Evolutionary conservation across 2,113 vertebrate genomes (phyloP).

Genomic region (Bujurquina vittata): DNA sequence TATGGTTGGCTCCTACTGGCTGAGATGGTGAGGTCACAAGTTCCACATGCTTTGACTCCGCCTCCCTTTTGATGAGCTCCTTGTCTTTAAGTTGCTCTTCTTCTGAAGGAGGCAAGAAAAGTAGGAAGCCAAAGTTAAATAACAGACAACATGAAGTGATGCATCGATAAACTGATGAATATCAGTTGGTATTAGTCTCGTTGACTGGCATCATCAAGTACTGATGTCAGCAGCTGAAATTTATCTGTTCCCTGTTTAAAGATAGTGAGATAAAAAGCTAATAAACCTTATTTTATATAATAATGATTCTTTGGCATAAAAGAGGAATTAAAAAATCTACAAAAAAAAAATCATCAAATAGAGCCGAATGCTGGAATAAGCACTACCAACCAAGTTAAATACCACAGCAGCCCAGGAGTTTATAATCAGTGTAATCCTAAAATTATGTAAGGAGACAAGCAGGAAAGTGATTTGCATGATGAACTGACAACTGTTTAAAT

Average conservation of each 20-base stretch:
- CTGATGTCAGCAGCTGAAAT: background rate
- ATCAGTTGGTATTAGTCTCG: background rate
- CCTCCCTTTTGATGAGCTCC: conserved; percentile 83
- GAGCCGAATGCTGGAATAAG: background rate
- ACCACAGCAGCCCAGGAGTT: background rate
- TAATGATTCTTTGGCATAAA: background rate
- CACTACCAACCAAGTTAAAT: background rate
- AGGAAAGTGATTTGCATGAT: background rate
- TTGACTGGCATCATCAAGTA: background rate
- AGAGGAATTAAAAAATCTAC: background rate
- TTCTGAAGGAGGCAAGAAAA: conserved; percentile 76
- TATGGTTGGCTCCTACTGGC: conserved; percentile 80
- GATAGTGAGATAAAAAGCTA: background rate
- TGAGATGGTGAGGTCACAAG: conserved; percentile 62
- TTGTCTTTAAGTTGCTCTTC: conserved; percentile 85
- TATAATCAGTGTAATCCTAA: background rate
- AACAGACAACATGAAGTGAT: background rate
- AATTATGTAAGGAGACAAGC: background rate
- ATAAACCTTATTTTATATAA: background rate
- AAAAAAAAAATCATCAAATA: background rate
- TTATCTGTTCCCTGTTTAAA: background rate
- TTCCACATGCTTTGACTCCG: conserved; percentile 82
- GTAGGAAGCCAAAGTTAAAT: background rate
- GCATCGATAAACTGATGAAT: background rate
- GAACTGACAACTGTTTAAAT: background rate